Evolutionary conservation across 2,797 vertebrate species (phyloP).

Genomic region (Botia almorhae): DNA sequence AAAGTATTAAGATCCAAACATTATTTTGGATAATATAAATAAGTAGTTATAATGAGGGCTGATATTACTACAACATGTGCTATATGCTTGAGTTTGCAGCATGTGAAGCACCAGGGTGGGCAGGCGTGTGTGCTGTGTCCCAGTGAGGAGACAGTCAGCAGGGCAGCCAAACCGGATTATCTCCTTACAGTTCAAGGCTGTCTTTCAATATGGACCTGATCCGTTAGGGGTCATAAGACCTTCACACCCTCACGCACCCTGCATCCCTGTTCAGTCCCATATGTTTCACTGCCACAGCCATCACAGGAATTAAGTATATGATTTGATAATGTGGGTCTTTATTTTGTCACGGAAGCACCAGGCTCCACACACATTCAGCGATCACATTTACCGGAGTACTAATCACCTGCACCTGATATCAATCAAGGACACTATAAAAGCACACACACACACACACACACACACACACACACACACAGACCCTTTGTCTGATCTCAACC

Average conservation of each 20-base stretch:
- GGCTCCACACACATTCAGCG: no score
- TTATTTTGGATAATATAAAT: no score
- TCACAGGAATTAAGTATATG: constrained; percentile 43
- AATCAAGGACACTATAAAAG: no score
- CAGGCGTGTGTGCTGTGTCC: constrained; percentile 28
- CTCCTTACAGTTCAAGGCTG: constrained; percentile 75
- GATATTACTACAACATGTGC: not conserved
- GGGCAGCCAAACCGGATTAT: constrained; percentile 72
- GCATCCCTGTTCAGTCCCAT: constrained; percentile 66
- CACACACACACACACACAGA: no score
- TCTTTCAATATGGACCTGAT: constrained; percentile 73
- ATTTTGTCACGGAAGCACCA: no score
- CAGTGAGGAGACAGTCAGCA: constrained; percentile 38
- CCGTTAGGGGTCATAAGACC: constrained; percentile 73
- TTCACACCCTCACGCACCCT: constrained; percentile 57
- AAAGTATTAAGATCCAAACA: no score
- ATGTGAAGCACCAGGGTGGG: constrained; percentile 7
- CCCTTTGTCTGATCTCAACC: no score
- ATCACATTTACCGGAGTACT: no score
- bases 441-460: no score
- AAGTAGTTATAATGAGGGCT: not conserved
- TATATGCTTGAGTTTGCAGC: constrained; percentile 24
- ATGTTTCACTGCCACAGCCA: constrained; percentile 59
- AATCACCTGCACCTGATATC: no score
- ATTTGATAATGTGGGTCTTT: constrained; percentile 32